Base-by-base conservation (phyloP, 2,113 vertebrate species). In the Hiodon tergisus region DNA sequence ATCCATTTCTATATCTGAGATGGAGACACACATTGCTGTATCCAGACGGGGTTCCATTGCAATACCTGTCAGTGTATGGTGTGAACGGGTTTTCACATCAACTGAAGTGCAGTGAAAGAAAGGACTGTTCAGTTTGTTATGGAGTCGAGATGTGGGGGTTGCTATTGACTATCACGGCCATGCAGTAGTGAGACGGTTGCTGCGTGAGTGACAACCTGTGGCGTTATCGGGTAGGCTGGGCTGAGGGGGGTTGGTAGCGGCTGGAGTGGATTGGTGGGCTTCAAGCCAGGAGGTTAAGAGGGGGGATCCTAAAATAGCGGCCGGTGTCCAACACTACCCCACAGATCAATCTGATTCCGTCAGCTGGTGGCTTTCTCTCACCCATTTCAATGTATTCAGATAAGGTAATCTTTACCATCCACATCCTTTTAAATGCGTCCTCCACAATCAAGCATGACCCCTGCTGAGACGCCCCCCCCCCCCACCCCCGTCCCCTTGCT, bases 361-460 rank as follows among this genome's bases (percentile, higher is more conserved):
- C 90, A 90, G 89, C 88, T 85, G 89, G 90, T 93, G 92, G 91
- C 89, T 91, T 91, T 88, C 94, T 84, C 91, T 91, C 87, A 90
- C 91, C 92, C 88, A 86, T 93, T 95, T 94, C 90, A 89, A 90
- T 91, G 93, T 91, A 87, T 91, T 91, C 90, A 94, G 94, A 97
- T 96, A 96, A 94, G 92, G 91, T 95, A 96, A 97, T 96, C 94
- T 95, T 94, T 93, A 95, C 93, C 94, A 94, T 91, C 93, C 94
- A 94, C 93, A 93, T 95, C 94, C 93, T 93, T 95, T 93, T 94
- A 93, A 95, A 95, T 95, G 95, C 94, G 94, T 90, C 86, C 91
- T 93, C 91, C 92, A 90, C 91, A 89, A 89, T 89, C 91, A 89
- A 57, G 51, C 47, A n/a, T 8, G 3, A 1, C 63, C n/a, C 61